Evolutionary conservation across 2,113 vertebrate species (phyloP), one percentile per base, ranked within the genome.

Genomic region (Alethe castanea): DNA sequence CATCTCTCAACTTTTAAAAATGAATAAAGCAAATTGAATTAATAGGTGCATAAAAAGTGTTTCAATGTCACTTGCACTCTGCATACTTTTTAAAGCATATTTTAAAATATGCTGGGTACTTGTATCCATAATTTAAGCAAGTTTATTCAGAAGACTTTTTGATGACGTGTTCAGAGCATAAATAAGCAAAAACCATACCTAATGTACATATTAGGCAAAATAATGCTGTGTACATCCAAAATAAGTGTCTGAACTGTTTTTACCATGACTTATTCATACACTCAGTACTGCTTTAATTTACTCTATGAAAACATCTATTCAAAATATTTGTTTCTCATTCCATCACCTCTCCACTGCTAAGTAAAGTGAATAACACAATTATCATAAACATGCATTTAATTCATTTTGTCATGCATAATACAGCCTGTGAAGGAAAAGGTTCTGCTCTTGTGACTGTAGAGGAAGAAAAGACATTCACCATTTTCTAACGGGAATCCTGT

Each of bases 291-390:
- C 66, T 82, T 92, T 69, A 44, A 81, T 81, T 74, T 91, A 62
- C n/a, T 82, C 53, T 60, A 4, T 4, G 8, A 69, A 89, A 95
- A 87, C 69, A 64, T 69, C 89, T 87, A 87, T 86, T 94, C 80
- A 94, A 91, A 96, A 85, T 87, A 95, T 85, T 96, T 94, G 91
- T 92, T 95, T 82, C 81, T 92, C 56, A 65, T 95, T 90, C 84
- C 66, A 94, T 91, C 91, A 94, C 54, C 50, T 92, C 69, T 86
- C n/a, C 36, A 62, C 47, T 92, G 88, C 78, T 65, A 94, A 82
- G 90, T 65, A 91, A 96, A 95, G 87, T 18, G 54, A 84, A 20
- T 85, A 91, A 92, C 36, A 74, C 81, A 61, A 70, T 91, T 91
- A 94, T 85, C 62, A 92, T 82, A 92, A 95, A 89, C n/a, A 42